Conservation (phyloP, 2,113 vertebrate genomes). For the Chaetops frenatus region DNA sequence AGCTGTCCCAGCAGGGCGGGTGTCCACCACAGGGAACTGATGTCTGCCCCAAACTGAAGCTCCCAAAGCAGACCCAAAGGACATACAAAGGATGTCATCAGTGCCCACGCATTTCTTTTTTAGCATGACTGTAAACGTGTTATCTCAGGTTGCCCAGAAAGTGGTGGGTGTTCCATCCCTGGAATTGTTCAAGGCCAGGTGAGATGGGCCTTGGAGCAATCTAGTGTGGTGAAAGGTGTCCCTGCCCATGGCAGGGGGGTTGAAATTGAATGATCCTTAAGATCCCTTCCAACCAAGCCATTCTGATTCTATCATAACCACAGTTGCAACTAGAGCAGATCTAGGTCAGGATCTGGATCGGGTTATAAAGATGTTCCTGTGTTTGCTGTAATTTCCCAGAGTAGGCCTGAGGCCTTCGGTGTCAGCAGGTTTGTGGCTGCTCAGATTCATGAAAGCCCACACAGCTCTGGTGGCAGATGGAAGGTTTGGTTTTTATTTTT, state of each 20-base stretch:
- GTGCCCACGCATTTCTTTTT: fast-evolving
- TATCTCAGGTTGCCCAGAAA: background rate
- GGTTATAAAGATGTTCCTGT: background rate
- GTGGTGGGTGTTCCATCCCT: fast-evolving
- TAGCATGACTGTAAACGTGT: fast-evolving
- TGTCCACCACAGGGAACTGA: background rate
- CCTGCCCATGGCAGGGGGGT: fast-evolving
- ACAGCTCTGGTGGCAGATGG: background rate
- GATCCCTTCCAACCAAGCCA: background rate
- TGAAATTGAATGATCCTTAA: background rate
- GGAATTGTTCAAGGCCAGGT: background rate
- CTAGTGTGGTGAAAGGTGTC: background rate
- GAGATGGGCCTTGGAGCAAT: background rate
- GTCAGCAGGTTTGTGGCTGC: background rate
- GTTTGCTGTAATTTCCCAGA: background rate
- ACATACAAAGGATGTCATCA: background rate
- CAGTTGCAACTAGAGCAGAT: background rate
- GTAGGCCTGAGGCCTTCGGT: background rate
- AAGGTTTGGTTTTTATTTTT: background rate
- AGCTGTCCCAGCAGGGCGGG: fast-evolving
- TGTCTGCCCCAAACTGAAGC: background rate
- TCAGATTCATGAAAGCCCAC: background rate
- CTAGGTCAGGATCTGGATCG: background rate
- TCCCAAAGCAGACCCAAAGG: background rate
- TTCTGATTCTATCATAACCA: background rate